These are phyloP conservation scores for Hirtodrosophila duncani DNA, from an alignment of 2,888 invertebrate genomes.

Conservation along the genomic window DNA sequence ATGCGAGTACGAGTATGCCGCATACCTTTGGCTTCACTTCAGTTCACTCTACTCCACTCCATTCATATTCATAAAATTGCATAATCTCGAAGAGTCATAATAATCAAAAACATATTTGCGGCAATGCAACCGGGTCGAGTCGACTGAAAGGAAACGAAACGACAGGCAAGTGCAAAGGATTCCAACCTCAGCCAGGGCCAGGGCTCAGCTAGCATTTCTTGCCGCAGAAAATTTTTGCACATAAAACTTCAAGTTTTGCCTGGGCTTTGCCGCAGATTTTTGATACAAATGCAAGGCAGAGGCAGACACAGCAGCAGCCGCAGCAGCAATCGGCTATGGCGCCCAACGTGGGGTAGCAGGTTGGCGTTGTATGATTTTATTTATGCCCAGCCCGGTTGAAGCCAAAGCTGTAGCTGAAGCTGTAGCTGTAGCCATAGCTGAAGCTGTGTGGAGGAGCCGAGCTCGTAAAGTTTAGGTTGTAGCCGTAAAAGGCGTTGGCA, in stretches of 20 bases:
- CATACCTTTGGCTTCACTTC: too few relatives aligned
- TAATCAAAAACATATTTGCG: conserved; percentile 74
- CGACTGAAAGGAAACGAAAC: too few relatives aligned
- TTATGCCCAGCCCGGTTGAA: too few relatives aligned
- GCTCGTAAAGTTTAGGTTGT: conserved; percentile 69
- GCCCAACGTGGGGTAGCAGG: conserved; percentile 47
- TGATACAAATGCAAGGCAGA: conserved; percentile 37
- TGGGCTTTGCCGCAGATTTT: conserved; percentile 41
- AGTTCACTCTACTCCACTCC: too few relatives aligned
- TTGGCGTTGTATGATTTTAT: conserved; percentile 59
- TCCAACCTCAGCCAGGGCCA: too few relatives aligned
- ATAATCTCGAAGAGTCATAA: conserved; percentile 73
- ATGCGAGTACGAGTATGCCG: too few relatives aligned
- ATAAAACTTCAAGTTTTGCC: conserved; percentile 66
- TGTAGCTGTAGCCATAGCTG: conserved; percentile 5
- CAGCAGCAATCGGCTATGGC: conserved; percentile 57
- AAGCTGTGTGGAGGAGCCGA: conserved; percentile 21
- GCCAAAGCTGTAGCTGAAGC: conserved; percentile 17
- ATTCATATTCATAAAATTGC: conserved; percentile 73
- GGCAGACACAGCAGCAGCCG: conserved; percentile 19
- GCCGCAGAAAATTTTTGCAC: conserved; percentile 44
- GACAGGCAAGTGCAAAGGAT: too few relatives aligned
- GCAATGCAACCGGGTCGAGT: conserved; percentile 58
- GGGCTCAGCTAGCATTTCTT: conserved; percentile 18
- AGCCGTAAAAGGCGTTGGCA: conserved; percentile 67